Evolutionary conservation across 2,888 invertebrate genomes (phyloP).

Genomic region (Perithous albicinctus): DNA sequence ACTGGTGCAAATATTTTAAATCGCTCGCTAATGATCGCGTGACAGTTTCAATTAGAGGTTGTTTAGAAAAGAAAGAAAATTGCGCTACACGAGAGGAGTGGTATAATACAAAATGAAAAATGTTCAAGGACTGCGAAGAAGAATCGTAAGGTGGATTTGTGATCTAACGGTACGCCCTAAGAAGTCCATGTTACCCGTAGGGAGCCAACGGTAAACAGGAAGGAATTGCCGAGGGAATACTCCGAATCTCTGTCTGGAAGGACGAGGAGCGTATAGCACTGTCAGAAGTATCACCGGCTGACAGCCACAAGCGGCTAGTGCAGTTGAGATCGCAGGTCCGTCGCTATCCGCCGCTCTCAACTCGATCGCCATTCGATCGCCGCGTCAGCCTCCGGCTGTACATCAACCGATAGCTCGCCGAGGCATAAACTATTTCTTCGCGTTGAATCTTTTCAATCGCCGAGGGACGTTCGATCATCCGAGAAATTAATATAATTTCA

Average conservation of each 20-base stretch:
- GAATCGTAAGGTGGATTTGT: constrained; percentile 36
- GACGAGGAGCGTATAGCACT: constrained; percentile 30
- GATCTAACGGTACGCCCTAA: constrained; percentile 61
- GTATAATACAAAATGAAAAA: constrained; percentile 33
- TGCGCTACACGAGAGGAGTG: background rate
- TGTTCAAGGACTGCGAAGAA: background rate
- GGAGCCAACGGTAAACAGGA: constrained; percentile 23
- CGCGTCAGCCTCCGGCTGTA: constrained; percentile 33
- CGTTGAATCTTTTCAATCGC: constrained; percentile 1
- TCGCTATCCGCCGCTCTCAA: too few relatives aligned
- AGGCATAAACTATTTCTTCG: constrained; percentile 16
- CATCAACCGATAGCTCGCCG: constrained; percentile 34
- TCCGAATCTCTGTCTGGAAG: constrained; percentile 43
- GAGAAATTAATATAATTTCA: constrained; percentile 43
- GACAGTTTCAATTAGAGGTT: constrained; percentile 57
- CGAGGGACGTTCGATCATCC: constrained; percentile 52
- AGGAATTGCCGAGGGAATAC: constrained; percentile 48
- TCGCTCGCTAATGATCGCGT: constrained; percentile 53
- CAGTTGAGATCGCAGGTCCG: constrained; percentile 44
- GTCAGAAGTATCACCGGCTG: constrained; percentile 15
- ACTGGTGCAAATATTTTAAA: background rate
- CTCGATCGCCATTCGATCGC: constrained; percentile 63
- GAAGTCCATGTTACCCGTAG: too few relatives aligned
- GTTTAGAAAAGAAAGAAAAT: constrained; percentile 36
- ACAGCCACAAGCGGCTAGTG: background rate